A percentile compares a stretch with the other conserved stretches of the same genome.
These are phyloP conservation scores for Maniola hyperantus DNA, from an alignment of 2,888 invertebrate genomes.

Conservation along the genomic window DNA sequence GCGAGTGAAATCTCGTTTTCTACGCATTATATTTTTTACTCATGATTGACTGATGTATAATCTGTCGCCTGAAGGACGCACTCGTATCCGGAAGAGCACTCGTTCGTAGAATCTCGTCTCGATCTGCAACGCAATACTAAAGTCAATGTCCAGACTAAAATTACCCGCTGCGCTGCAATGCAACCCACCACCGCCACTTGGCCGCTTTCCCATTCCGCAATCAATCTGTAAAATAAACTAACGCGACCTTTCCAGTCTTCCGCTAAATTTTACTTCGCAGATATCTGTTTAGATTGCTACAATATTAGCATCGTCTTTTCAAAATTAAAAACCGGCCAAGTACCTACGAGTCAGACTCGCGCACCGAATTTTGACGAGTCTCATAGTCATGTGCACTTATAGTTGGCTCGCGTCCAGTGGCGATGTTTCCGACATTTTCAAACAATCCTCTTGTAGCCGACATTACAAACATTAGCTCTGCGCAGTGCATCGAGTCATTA, in stretches of 20 bases:
- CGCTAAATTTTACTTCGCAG: slow-evolving; percentile 12
- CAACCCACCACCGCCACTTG: slow-evolving; percentile 34
- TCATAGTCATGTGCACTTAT: slow-evolving; percentile 23
- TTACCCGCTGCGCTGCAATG: slow-evolving; percentile 36
- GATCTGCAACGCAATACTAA: slow-evolving; percentile 30
- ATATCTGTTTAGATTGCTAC: neutral
- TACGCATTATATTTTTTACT: too few relatives aligned
- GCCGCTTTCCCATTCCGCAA: slow-evolving; percentile 33
- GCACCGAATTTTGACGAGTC: too few relatives aligned
- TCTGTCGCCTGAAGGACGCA: neutral
- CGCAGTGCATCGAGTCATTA: neutral
- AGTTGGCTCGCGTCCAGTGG: slow-evolving; percentile 26
- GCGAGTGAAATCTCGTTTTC: too few relatives aligned
- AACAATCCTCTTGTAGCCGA: neutral
- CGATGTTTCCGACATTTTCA: slow-evolving; percentile 23
- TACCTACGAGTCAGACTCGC: too few relatives aligned
- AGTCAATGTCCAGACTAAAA: slow-evolving; percentile 42
- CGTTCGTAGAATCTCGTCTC: neutral
- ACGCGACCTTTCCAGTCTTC: slow-evolving; percentile 14
- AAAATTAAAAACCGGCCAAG: too few relatives aligned
- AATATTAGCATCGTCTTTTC: neutral
- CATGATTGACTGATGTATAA: too few relatives aligned
- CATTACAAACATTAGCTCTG: slow-evolving; percentile 14
- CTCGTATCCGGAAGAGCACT: neutral
- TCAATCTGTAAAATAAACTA: slow-evolving; percentile 24